Evolutionary conservation across 2,113 vertebrate species (phyloP).

Genomic region (Perccottus glenii): DNA sequence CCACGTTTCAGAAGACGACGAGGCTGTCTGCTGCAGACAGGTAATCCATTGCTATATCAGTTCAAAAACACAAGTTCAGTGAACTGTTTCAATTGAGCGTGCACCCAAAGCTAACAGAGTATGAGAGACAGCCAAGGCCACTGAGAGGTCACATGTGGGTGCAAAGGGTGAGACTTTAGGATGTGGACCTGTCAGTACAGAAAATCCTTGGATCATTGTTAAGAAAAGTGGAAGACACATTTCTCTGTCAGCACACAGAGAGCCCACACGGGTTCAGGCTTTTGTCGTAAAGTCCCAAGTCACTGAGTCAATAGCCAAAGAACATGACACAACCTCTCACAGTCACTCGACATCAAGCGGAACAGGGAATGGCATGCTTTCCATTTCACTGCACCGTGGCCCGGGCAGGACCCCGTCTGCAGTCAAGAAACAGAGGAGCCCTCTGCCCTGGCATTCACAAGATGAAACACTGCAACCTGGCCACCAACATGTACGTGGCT

Average conservation of each 20-base stretch:
- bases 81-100: constrained; percentile 54
- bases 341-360: constrained; percentile 85
- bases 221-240: constrained; percentile 92
- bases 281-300: constrained; percentile 87
- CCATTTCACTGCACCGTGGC: constrained; percentile 83
- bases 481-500: constrained; percentile 28
- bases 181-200: constrained; percentile 80
- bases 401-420: constrained; percentile 81
- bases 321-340: constrained; percentile 95
- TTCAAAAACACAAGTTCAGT: constrained; percentile 35
- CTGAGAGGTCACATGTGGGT: constrained; percentile 59
- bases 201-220: constrained; percentile 90
- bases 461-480: constrained; percentile 39
- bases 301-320: constrained; percentile 92
- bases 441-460: constrained; percentile 30
- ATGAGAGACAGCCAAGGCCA: constrained; percentile 60
- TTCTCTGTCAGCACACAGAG: constrained; percentile 87
- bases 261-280: constrained; percentile 82
- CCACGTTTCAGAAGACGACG: constrained; percentile 44
- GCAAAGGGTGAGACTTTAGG: constrained; percentile 69
- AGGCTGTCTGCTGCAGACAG: constrained; percentile 39
- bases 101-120: constrained; percentile 42
- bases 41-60: constrained; percentile 55
- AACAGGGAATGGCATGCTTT: constrained; percentile 86
- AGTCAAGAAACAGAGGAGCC: constrained; percentile 69